Evolutionary conservation across 2,888 invertebrate genomes (phyloP).

Genomic region (Hirtodrosophila alboralis): DNA sequence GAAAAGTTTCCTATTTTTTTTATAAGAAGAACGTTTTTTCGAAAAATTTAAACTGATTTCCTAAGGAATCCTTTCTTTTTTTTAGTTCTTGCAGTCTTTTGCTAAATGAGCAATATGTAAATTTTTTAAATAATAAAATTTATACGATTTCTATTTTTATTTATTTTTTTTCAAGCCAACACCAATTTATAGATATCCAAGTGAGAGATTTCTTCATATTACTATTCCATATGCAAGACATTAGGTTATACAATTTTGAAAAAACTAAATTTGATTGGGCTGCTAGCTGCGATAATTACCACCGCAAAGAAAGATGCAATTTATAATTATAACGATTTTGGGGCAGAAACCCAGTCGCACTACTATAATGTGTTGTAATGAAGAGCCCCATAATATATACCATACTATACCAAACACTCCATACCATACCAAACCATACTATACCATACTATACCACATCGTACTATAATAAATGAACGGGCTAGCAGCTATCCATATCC

Average conservation of each 20-base stretch:
- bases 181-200: neutral
- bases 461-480: conserved; percentile 28
- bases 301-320: conserved; percentile 8
- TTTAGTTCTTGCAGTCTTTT: no score
- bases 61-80: no score
- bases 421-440: no score
- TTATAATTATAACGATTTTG: conserved; percentile 22
- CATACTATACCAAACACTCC: neutral
- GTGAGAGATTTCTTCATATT: conserved; percentile 3
- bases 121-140: no score
- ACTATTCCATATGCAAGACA: neutral
- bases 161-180: no score
- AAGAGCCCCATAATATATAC: neutral
- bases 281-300: conserved; percentile 41
- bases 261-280: conserved; percentile 19
- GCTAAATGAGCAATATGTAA: no score
- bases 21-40: no score
- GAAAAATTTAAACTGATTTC: no score
- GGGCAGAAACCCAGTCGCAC: conserved; percentile 3
- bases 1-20: no score
- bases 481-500: conserved; percentile 49
- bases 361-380: conserved; percentile 26
- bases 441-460: neutral
- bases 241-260: conserved; percentile 24
- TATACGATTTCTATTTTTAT: no score